Conservation (phyloP, 2,888 invertebrate species). For the Caenorhabditis sp. region DNA sequence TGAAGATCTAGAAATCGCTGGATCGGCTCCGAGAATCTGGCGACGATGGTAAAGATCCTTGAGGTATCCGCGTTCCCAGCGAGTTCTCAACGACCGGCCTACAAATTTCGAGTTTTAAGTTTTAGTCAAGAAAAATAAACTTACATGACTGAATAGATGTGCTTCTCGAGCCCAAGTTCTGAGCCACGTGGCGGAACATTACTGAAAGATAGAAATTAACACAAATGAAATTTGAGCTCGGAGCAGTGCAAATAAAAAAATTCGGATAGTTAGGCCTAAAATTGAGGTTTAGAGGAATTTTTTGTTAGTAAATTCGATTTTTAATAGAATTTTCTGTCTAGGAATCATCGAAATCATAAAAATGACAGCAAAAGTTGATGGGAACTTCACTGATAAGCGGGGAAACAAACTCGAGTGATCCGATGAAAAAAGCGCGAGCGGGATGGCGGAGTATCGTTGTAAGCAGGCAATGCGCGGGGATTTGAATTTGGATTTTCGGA, state of each 20-base stretch:
- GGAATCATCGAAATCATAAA: slow-evolving; percentile 29
- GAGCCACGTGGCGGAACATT: slow-evolving; percentile 67
- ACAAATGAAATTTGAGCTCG: not conserved
- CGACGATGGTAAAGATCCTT: slow-evolving; percentile 82
- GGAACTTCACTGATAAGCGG: slow-evolving; percentile 8
- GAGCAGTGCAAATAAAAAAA: slow-evolving; percentile 17
- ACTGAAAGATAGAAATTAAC: slow-evolving; percentile 44
- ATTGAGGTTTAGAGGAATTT: not conserved
- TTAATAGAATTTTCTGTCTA: not conserved
- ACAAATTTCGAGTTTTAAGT: not conserved
- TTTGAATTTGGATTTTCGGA: not conserved
- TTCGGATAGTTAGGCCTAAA: not conserved
- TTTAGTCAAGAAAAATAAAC: not conserved
- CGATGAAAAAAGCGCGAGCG: slow-evolving; percentile 33
- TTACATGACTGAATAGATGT: slow-evolving; percentile 65
- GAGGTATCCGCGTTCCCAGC: slow-evolving; percentile 79
- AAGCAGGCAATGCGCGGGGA: not conserved
- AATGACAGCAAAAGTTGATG: slow-evolving; percentile 8
- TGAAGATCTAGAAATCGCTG: slow-evolving; percentile 76
- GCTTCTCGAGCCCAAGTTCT: slow-evolving; percentile 57
- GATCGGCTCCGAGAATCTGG: slow-evolving; percentile 79
- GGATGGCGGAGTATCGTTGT: slow-evolving; percentile 43
- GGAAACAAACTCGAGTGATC: not conserved
- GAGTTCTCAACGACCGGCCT: slow-evolving; percentile 73
- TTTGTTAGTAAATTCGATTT: not conserved